A percentile compares a stretch with the other conserved stretches of the same genome.
Evolutionary conservation across 2,888 invertebrate genomes (phyloP).

Genomic region (Gari tellinella): DNA sequence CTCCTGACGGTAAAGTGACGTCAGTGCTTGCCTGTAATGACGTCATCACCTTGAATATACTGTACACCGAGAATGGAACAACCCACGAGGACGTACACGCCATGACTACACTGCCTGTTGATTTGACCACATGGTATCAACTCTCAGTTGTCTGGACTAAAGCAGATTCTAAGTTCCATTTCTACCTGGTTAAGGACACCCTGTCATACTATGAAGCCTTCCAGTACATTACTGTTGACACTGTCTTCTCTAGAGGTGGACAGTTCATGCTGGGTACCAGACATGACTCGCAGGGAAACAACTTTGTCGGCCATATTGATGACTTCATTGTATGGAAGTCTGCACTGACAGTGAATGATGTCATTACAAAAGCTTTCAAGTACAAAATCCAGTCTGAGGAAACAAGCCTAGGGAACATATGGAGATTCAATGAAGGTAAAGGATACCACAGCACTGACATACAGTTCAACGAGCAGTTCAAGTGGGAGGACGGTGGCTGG

Average conservation of each 20-base stretch:
- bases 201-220: conserved; percentile 39
- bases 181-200: conserved; percentile 54
- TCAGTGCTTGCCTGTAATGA: conserved; percentile 54
- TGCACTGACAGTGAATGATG: conserved; percentile 38
- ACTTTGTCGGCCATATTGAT: conserved; percentile 63
- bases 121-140: conserved; percentile 66
- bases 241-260: conserved; percentile 61
- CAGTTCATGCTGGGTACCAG: conserved; percentile 68
- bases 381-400: conserved; percentile 21
- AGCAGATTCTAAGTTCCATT: conserved; percentile 25
- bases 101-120: conserved; percentile 40
- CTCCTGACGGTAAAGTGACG: conserved; percentile 21
- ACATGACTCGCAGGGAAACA: conserved; percentile 44
- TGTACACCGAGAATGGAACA: background rate
- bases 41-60: conserved; percentile 12
- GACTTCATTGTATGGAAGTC: conserved; percentile 70
- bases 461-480: conserved; percentile 19
- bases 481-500: conserved; percentile 53
- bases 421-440: conserved; percentile 64
- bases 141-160: conserved; percentile 62
- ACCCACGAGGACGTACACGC: background rate
- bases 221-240: conserved; percentile 1
- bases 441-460: conserved; percentile 45
- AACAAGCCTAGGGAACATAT: conserved; percentile 47
- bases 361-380: conserved; percentile 55